These are phyloP conservation scores for Sylvia borin DNA, from an alignment of 2,797 vertebrate genomes.

Conservation along the genomic window DNA sequence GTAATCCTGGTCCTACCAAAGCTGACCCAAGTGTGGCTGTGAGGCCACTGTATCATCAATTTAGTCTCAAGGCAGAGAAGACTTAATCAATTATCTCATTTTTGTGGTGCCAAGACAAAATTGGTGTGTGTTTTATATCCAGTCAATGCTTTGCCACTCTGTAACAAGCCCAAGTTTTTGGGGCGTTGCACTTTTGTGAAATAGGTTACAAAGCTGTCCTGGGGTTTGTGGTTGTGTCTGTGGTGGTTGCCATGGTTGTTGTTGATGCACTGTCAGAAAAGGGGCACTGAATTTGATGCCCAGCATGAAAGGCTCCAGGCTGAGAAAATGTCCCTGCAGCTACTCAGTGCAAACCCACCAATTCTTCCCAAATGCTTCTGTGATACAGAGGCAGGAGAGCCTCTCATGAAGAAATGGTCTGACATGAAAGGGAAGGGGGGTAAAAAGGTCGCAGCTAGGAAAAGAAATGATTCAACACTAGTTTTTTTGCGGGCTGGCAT, in stretches of 20 bases:
- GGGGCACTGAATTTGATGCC: neutral
- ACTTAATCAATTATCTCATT: neutral
- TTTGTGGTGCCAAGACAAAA: neutral
- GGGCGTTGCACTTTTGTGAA: neutral
- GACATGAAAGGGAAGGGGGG: neutral
- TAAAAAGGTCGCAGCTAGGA: neutral
- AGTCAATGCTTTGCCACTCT: neutral
- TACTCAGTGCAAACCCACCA: neutral
- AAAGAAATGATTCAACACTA: neutral
- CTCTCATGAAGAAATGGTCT: neutral
- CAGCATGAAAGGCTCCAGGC: neutral
- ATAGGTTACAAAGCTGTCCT: neutral
- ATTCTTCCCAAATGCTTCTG: neutral
- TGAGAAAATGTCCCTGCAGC: neutral
- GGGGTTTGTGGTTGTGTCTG: neutral
- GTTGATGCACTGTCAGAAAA: neutral
- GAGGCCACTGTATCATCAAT: neutral
- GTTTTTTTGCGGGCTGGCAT: neutral
- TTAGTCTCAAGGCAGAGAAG: neutral
- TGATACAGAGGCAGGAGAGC: neutral
- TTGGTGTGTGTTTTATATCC: neutral
- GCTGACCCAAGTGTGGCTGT: neutral
- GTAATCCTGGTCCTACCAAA: neutral
- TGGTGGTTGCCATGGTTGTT: neutral
- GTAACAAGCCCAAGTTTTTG: neutral